A percentile compares a stretch with the other conserved stretches of the same genome.
Evolutionary conservation across 2,113 vertebrate species (phyloP).

Genomic region (Bathybates hornii): DNA sequence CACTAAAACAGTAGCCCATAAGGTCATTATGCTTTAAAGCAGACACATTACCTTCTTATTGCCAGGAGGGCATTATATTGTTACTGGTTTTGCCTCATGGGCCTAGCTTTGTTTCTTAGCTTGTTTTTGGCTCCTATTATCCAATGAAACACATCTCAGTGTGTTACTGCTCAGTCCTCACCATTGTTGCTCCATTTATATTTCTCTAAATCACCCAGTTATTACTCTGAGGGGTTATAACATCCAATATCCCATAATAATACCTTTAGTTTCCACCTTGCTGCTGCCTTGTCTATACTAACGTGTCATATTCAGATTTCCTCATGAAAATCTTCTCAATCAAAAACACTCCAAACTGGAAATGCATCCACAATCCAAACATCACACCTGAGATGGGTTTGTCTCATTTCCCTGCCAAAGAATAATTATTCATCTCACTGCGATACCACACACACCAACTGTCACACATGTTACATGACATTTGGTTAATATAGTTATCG

Average conservation of each 20-base stretch:
- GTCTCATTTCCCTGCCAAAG: neutral
- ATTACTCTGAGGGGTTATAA: neutral
- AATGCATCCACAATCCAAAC: neutral
- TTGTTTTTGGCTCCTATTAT: neutral
- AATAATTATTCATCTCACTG: accelerated
- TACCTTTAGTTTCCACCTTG: neutral
- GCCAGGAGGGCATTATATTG: neutral
- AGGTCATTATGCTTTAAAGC: neutral
- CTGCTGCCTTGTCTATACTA: neutral
- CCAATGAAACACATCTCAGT: neutral
- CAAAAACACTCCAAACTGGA: neutral
- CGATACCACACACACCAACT: neutral
- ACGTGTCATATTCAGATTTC: neutral
- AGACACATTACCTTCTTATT: neutral
- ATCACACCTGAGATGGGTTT: neutral
- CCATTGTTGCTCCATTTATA: too few relatives aligned
- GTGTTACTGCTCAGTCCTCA: too few relatives aligned
- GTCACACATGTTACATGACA: neutral
- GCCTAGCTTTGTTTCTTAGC: neutral
- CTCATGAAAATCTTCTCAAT: neutral
- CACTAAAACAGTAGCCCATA: neutral
- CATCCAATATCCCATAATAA: neutral
- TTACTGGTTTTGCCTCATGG: neutral
- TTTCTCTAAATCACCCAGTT: neutral
- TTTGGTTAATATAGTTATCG: neutral